A percentile compares a stretch with the other conserved stretches of the same genome.
phyloP scores from a whole-genome alignment of 2,797 vertebrate genomes.

The Urophycis tenuis region DNA sequence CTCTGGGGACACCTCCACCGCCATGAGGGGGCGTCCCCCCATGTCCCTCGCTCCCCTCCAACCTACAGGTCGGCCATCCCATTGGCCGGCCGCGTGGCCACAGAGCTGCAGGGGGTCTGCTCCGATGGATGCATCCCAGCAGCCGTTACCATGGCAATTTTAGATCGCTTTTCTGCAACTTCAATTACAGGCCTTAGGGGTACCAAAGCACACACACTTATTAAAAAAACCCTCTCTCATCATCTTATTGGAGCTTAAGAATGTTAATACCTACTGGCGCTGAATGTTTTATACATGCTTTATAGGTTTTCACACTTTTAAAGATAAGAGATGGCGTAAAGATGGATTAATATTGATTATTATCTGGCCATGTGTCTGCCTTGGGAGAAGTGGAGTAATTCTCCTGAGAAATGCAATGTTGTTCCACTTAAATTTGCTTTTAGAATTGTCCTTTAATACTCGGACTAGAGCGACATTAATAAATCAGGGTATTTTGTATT shows the following conservation, averaged over 20 bases:
- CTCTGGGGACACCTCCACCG: neutral
- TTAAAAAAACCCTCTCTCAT: neutral
- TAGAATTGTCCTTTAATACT: neutral
- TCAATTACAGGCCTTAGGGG: neutral
- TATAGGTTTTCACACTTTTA: neutral
- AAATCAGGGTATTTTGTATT: neutral
- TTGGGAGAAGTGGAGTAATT: neutral
- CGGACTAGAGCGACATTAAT: neutral
- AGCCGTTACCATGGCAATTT: neutral
- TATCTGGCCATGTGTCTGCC: neutral
- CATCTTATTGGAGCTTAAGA: constrained; percentile 1
- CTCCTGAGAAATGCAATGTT: neutral
- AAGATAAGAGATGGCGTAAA: too few relatives aligned
- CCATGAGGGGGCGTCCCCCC: neutral
- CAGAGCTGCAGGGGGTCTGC: neutral
- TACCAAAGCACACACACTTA: neutral
- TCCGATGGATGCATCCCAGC: neutral
- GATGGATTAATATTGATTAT: neutral
- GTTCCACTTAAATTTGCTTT: neutral
- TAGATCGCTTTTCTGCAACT: neutral
- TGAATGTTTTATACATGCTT: neutral
- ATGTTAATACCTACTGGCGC: neutral
- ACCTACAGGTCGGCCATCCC: neutral
- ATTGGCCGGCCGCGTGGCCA: neutral
- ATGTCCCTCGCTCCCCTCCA: neutral